Evolutionary conservation across 2,888 invertebrate species (phyloP).

Genomic region (Meliscaeva auricollis): DNA sequence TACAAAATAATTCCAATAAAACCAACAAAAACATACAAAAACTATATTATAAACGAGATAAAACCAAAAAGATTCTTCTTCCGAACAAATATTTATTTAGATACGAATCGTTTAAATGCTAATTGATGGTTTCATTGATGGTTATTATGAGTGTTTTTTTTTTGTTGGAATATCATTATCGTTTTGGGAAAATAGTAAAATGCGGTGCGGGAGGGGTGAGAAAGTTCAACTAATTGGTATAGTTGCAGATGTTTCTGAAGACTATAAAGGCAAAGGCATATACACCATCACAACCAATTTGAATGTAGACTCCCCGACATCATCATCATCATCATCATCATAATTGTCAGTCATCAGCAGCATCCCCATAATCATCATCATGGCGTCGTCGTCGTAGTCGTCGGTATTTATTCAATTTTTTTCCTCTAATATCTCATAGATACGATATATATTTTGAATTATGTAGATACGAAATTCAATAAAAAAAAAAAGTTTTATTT

Average conservation of each 20-base stretch:
- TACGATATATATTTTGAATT: background rate
- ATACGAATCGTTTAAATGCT: slow-evolving; percentile 68
- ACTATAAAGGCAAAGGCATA: background rate
- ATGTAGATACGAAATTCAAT: slow-evolving; percentile 15
- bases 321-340: slow-evolving; percentile 16
- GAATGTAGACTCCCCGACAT: slow-evolving; percentile 12
- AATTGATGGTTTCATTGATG: slow-evolving; percentile 60
- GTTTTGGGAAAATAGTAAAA: background rate
- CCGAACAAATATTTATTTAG: slow-evolving; percentile 41
- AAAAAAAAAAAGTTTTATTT: background rate
- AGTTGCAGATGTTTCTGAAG: slow-evolving; percentile 20
- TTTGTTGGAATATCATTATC: background rate
- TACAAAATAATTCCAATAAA: slow-evolving; percentile 15
- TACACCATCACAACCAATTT: background rate
- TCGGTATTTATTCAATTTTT: slow-evolving; percentile 5
- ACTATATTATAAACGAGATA: slow-evolving; percentile 13
- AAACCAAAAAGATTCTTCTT: slow-evolving; percentile 24
- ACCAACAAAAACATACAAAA: background rate
- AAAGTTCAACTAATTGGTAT: slow-evolving; percentile 29
- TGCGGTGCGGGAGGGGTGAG: background rate
- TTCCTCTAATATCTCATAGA: slow-evolving; percentile 3
- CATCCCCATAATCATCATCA: background rate
- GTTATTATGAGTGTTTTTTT: slow-evolving; percentile 32
- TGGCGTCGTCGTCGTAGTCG: background rate
- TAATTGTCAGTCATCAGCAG: background rate